These are phyloP conservation scores for Ylistrum balloti DNA, from an alignment of 1,140 invertebrate species.

Conservation along the genomic window DNA sequence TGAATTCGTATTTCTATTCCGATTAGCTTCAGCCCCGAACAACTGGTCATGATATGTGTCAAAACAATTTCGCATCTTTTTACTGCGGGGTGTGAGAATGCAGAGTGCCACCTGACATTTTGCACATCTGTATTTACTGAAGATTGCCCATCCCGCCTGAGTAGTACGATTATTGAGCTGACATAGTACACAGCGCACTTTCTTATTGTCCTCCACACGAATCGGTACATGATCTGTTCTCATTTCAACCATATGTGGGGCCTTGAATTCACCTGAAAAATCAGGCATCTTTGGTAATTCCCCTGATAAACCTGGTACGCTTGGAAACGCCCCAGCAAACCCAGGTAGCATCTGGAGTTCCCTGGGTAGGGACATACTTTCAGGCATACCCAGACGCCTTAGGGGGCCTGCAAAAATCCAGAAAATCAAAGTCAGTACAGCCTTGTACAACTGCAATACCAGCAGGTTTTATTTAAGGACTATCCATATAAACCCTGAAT, in stretches of 20 bases:
- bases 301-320: background rate
- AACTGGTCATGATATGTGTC: constrained; percentile 6
- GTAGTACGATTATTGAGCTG: background rate
- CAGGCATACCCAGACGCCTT: background rate
- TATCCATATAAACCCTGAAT: too few species aligned
- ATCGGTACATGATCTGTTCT: background rate
- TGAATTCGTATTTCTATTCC: background rate
- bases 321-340: constrained; percentile 14
- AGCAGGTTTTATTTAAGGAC: background rate
- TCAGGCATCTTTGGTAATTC: background rate
- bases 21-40: background rate
- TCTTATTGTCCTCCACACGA: constrained; percentile 32
- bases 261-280: background rate
- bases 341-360: constrained; percentile 24
- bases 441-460: background rate
- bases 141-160: constrained; percentile 6
- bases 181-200: constrained; percentile 8
- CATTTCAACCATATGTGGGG: background rate
- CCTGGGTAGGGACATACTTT: constrained; percentile 21
- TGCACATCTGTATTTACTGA: background rate
- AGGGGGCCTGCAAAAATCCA: constrained; percentile 10
- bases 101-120: background rate
- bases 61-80: constrained; percentile 13
- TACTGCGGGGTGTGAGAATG: constrained; percentile 24
- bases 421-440: constrained; percentile 39